A percentile compares a stretch with the other conserved stretches of the same genome.
Evolutionary conservation across 2,113 vertebrate species (phyloP).

Genomic region (Tretioscincus oriximinensis): DNA sequence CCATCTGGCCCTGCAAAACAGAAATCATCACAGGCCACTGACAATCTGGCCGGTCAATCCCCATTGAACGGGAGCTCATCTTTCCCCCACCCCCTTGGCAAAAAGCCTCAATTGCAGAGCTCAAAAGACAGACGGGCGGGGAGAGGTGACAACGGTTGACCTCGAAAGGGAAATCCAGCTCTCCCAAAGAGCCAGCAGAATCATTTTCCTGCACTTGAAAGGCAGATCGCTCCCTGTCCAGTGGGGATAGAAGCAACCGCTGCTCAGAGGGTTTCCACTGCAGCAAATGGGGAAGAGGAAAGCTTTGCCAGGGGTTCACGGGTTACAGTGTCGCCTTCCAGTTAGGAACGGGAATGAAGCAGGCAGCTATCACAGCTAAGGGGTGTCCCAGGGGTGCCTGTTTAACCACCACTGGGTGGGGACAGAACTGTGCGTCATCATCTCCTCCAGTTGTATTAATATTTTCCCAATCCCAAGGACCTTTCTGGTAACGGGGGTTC

Average conservation of each 20-base stretch:
- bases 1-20: constrained; percentile 74
- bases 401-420: not conserved
- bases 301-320: constrained; percentile 14
- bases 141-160: constrained; percentile 66
- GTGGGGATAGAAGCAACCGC: constrained; percentile 44
- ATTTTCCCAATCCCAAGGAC: too few relatives aligned
- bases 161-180: constrained; percentile 75
- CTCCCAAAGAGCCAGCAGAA: constrained; percentile 57
- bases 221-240: constrained; percentile 58
- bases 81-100: constrained; percentile 57
- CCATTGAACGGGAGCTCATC: constrained; percentile 66
- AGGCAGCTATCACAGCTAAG: constrained; percentile 7
- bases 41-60: constrained; percentile 82
- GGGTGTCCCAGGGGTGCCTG: constrained; percentile 14
- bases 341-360: constrained; percentile 25
- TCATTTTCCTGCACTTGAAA: constrained; percentile 56
- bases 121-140: constrained; percentile 71
- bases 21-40: constrained; percentile 70
- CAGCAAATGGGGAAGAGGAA: constrained; percentile 55
- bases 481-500: too few relatives aligned
- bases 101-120: constrained; percentile 79
- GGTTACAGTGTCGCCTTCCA: constrained; percentile 19
- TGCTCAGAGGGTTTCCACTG: constrained; percentile 29
- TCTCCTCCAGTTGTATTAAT: too few relatives aligned
- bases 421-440: too few relatives aligned